These are phyloP conservation scores for Aeoliscus strigatus DNA, from an alignment of 2,797 vertebrate species.

Conservation along the genomic window DNA sequence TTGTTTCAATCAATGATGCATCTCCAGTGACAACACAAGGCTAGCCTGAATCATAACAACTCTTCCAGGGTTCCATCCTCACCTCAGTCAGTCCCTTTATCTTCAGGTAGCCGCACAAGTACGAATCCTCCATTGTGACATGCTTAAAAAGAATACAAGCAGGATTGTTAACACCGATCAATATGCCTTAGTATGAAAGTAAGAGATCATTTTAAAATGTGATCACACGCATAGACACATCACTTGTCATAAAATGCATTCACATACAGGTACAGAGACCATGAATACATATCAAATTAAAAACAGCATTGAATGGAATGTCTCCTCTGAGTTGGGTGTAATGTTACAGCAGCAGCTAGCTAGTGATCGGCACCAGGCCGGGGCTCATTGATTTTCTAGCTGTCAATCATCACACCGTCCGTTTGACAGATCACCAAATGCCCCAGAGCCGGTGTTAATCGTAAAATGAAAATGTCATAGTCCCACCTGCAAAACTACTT, in stretches of 20 bases:
- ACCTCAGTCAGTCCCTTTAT: slow-evolving; percentile 99
- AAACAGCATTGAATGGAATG: not conserved
- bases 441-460: slow-evolving; percentile 27
- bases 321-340: not conserved
- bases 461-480: slow-evolving; percentile 2
- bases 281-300: not conserved
- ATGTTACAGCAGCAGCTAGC: slow-evolving; percentile 13
- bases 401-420: slow-evolving; percentile 59
- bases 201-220: not conserved
- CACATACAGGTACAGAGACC: not conserved
- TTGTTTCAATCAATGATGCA: too few species aligned
- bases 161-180: not conserved
- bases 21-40: too few species aligned
- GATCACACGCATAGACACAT: not conserved
- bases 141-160: slow-evolving; percentile 72
- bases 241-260: slow-evolving; percentile 2
- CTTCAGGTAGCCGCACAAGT: slow-evolving; percentile 97
- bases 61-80: slow-evolving; percentile 45
- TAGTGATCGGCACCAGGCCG: slow-evolving; percentile 27
- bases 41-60: not conserved
- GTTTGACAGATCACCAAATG: slow-evolving; percentile 61
- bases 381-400: slow-evolving; percentile 52
- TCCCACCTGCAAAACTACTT: slow-evolving; percentile 94
- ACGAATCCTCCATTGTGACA: slow-evolving; percentile 96
- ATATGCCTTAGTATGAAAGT: not conserved